Base-by-base conservation (phyloP, 2,113 vertebrate genomes). In the Brienomyrus brachyistius region DNA sequence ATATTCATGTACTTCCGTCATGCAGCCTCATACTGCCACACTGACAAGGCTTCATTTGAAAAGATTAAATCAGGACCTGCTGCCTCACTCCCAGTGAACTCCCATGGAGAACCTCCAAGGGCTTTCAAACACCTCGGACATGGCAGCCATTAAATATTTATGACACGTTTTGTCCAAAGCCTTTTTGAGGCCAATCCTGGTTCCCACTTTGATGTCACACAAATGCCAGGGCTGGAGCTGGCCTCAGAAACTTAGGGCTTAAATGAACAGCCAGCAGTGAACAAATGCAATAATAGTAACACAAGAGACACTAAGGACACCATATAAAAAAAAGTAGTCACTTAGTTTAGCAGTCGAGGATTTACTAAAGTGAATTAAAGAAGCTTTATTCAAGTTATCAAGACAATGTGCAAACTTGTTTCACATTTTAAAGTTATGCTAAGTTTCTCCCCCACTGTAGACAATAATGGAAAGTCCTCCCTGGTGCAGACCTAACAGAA, bases 121-220 rank as follows among this genome's bases (percentile, higher is more conserved):
- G 19, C 66, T 59, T 27, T 54, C 35, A 27, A 59, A 89, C 70
- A 89, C 87, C 21, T 56, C 21, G 23, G 35, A n/a, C 87, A 56
- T 45, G 48, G 54, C 19, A 88, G 45, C 10, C 56, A 50, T 86
- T 35, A 86, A 85, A 86, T 48, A 62, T 89, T 27, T 11, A 86
- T 62, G 54, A 59, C 21, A 2, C 43, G 7, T 89, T 85, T 45
- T 87, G 31, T 40, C 48, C 43, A 89, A 54, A 89, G 52, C 62
- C 70, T 77, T 23, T 62, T 47, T 77, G 31, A 88, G 62, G 8
- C 1, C 10, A 5, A 23, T 19, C 6, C 56, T 23, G 21, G 45
- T 48, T 43, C 56, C 11, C 47, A 11, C 80, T 86, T 86, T 85
- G 89, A 89, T 89, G 82, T 23, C 31, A 17, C 87, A 23, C 82